These are phyloP conservation scores for Melanerpes aurifrons DNA, from an alignment of 2,113 vertebrate species.

Conservation along the genomic window DNA sequence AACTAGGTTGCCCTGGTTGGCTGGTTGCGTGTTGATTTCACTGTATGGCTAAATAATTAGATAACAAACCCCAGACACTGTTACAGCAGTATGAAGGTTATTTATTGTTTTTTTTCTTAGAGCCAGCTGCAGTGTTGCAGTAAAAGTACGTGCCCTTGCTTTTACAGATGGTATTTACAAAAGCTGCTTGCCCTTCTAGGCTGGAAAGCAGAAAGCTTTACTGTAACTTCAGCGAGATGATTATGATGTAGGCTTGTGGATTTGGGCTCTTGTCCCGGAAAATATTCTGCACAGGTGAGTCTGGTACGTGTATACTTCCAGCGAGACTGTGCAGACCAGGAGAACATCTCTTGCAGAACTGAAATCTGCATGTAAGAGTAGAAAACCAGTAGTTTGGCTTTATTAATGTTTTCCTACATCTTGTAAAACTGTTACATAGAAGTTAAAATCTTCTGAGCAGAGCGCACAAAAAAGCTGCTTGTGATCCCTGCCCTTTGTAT, in stretches of 20 bases:
- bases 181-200: neutral
- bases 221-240: neutral
- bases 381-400: fast-evolving
- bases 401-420: neutral
- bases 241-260: neutral
- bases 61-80: neutral
- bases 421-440: neutral
- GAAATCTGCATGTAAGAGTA: neutral
- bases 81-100: fast-evolving
- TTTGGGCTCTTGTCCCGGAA: neutral
- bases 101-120: neutral
- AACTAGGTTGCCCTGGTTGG: neutral
- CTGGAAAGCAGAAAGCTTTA: neutral
- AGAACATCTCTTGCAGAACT: neutral
- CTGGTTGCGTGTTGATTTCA: neutral
- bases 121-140: neutral
- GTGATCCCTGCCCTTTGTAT: neutral
- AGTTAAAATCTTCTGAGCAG: neutral
- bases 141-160: neutral
- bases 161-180: neutral
- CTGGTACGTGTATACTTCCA: fast-evolving
- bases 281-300: neutral
- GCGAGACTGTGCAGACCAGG: neutral
- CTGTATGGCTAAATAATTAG: neutral
- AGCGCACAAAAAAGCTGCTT: neutral